phyloP scores from a whole-genome alignment of 2,797 vertebrate species.

The Xenentodon cancila region DNA sequence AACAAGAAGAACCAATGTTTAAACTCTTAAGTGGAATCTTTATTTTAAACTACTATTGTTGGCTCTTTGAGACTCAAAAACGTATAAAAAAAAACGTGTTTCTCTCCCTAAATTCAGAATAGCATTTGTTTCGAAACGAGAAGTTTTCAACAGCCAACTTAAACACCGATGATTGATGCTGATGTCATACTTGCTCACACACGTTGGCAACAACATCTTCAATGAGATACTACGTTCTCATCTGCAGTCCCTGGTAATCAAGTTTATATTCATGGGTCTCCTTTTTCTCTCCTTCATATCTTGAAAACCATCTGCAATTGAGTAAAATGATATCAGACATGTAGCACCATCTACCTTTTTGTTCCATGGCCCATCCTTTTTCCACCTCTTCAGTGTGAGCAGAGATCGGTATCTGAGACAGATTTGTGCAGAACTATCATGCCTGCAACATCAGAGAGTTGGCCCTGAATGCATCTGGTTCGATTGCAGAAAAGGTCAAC shows the following conservation, averaged over 20 bases:
- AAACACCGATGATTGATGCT: too few relatives aligned
- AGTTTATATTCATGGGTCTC: constrained; percentile 40
- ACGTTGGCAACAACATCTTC: too few relatives aligned
- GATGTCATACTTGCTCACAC: constrained; percentile 10
- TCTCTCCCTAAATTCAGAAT: too few relatives aligned
- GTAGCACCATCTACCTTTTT: constrained; percentile 45
- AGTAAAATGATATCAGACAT: constrained; percentile 46
- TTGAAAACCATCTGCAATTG: constrained; percentile 46
- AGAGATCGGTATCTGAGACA: constrained; percentile 62
- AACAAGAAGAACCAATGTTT: constrained; percentile 41
- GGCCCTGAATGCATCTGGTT: constrained; percentile 68
- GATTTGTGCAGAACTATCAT: constrained; percentile 69
- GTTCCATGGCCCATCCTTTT: constrained; percentile 39
- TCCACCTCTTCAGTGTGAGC: constrained; percentile 48
- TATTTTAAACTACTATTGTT: too few relatives aligned
- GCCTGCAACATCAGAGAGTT: constrained; percentile 67
- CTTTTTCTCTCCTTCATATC: constrained; percentile 24
- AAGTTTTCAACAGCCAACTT: too few relatives aligned
- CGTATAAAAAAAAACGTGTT: too few relatives aligned
- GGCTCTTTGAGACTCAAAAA: too few relatives aligned
- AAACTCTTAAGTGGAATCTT: too few relatives aligned
- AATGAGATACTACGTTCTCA: constrained; percentile 27
- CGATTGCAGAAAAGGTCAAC: constrained; percentile 81
- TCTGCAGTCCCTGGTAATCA: constrained; percentile 17
- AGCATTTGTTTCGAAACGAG: too few relatives aligned